Percentiles rank a stretch among this genome's conserved stretches.
phyloP scores from a whole-genome alignment of 2,888 invertebrate species.

The Troglohyphantes excavatus region DNA sequence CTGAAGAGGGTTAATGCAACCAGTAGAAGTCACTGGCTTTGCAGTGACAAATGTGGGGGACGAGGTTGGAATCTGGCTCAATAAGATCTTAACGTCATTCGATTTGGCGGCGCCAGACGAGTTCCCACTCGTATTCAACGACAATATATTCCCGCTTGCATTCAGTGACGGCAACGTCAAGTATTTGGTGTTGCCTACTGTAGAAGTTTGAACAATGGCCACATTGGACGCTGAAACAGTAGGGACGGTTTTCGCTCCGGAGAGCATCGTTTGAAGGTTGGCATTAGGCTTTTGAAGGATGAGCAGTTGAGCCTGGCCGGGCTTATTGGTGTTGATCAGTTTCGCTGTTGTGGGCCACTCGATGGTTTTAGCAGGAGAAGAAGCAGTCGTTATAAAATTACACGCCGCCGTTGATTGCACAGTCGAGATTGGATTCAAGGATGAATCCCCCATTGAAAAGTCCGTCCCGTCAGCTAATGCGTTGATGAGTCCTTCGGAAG shows the following conservation, averaged over 20 bases:
- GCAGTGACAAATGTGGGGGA: constrained; percentile 58
- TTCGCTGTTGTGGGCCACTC: constrained; percentile 34
- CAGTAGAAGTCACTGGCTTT: constrained; percentile 42
- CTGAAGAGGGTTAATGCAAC: constrained; percentile 26
- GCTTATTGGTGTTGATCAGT: constrained; percentile 44
- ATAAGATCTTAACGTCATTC: constrained; percentile 68
- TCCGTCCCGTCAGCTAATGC: constrained; percentile 44
- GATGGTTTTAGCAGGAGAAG: constrained; percentile 18
- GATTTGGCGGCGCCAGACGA: constrained; percentile 40
- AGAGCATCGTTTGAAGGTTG: constrained; percentile 37
- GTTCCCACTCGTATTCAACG: constrained; percentile 26
- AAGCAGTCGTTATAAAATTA: constrained; percentile 42
- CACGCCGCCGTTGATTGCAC: constrained; percentile 46
- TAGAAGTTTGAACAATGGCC: constrained; percentile 58
- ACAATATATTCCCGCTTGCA: constrained; percentile 33
- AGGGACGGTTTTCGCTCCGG: constrained; percentile 44
- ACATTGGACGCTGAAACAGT: constrained; percentile 56
- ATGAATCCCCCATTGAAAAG: constrained; percentile 17
- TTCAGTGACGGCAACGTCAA: constrained; percentile 80
- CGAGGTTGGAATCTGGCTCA: constrained; percentile 37
- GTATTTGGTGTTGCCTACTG: constrained; percentile 66
- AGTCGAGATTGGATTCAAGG: neutral
- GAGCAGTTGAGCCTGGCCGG: constrained; percentile 44
- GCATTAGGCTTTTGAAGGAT: constrained; percentile 66
- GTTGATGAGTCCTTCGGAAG: constrained; percentile 50